phyloP scores from a whole-genome alignment of 2,888 invertebrate genomes.

The Elaeidobius kamerunicus region DNA sequence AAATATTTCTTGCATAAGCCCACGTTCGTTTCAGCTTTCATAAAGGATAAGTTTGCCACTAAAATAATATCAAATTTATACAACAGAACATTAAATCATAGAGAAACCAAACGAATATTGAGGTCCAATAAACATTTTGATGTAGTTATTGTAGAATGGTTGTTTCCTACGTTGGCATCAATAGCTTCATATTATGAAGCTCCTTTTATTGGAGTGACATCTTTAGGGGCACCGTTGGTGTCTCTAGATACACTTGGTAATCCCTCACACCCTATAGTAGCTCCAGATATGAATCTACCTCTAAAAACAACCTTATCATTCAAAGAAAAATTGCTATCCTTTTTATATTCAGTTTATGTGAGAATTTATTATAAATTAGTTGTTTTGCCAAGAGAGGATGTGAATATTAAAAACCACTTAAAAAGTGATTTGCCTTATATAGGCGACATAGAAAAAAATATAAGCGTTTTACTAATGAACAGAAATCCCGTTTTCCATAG shows the following conservation, averaged over 20 bases:
- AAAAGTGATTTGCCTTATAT: slow-evolving; percentile 32
- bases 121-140: slow-evolving; percentile 39
- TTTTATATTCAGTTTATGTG: slow-evolving; percentile 26
- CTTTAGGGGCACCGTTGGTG: slow-evolving; percentile 33
- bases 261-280: slow-evolving; percentile 33
- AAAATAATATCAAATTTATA: slow-evolving; percentile 22
- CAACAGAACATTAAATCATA: slow-evolving; percentile 25
- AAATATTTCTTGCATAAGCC: slow-evolving; percentile 27
- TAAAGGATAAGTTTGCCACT: slow-evolving; percentile 31
- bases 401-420: slow-evolving; percentile 29
- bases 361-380: slow-evolving; percentile 21
- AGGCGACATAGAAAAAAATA: slow-evolving; percentile 32
- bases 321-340: slow-evolving; percentile 26
- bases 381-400: slow-evolving; percentile 31
- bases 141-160: slow-evolving; percentile 39
- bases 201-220: slow-evolving; percentile 41
- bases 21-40: slow-evolving; percentile 28
- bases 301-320: slow-evolving; percentile 30
- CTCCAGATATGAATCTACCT: slow-evolving; percentile 34
- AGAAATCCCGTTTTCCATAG: slow-evolving; percentile 33
- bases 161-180: slow-evolving; percentile 37
- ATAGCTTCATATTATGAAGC: slow-evolving; percentile 40
- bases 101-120: slow-evolving; percentile 27
- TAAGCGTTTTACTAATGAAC: slow-evolving; percentile 33
- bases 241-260: slow-evolving; percentile 32